Base-by-base conservation (phyloP, 2,888 invertebrate species). In the Hyposoter didymator region DNA sequence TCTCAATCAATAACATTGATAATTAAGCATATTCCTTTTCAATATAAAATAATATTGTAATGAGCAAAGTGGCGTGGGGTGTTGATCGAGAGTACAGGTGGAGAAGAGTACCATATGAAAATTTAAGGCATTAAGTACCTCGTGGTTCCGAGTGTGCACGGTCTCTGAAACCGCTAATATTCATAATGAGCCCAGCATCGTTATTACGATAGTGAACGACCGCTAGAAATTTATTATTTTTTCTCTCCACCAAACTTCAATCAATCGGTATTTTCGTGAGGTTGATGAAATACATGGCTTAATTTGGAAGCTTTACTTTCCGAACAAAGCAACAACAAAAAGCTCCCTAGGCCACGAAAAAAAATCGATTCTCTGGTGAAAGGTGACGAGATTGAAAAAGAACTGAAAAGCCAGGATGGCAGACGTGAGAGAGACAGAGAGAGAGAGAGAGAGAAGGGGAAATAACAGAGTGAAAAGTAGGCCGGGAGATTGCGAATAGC, bases 401-500 rank as follows among this genome's bases (percentile, higher is more conserved):
- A 81, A 84, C 14, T 69, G 69, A 84, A 85, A 79, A 85, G 79
- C 66, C 73, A 76, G 35, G 17, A 32, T 45, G 17, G 22, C 39
- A 17, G 32, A 52, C 35, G 66, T 3, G 39, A 32, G 39, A 39
- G 39, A 39, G 39, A 10, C 8, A 10, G 39, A 43, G 52, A 28
- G 35, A 43, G 35, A n/a, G 8, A 62, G 43, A 12, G 47, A 35
- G 22, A 39, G 49, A 74, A 35, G 82, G 62, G 59, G 49, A 62
- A 39, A 75, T 78, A 75, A 81, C 81, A 73, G 66, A 76, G 85
- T 85, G 82, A 80, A 85, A 85, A 80, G 85, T 85, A 85, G 79
- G 75, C 81, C 79, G 75, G 75, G 75, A 80, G 80, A 83, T 85
- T 82, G 79, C 78, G 52, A 76, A 82, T 47, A 22, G 52, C 64